Base-by-base conservation (phyloP, 1,140 invertebrate genomes). In the Drosophila navojoa region DNA sequence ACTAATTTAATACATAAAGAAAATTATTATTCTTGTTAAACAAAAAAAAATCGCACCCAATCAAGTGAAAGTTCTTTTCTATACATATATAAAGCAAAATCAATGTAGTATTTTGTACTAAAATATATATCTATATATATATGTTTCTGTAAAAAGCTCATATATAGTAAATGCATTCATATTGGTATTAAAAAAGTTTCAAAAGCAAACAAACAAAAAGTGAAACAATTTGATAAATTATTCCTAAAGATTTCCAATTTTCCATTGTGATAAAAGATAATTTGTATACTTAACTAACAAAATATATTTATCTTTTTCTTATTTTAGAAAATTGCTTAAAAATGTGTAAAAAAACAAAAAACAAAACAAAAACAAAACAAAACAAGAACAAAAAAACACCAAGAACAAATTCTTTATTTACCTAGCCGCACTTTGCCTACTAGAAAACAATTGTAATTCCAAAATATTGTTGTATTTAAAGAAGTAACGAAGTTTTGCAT, bases 251-350 rank as follows among this genome's bases (percentile, higher is more conserved):
- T 74, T 74, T 74, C 67, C 68, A 71, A 89, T 71, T 82, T 87
- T 84, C 79, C 76, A 87, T 79, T 87, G 84, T 87, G 84, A 87
- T 87, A 87, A 87, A 76, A 81, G 53, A 78, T 81, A 81, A 84
- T 82, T 79, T 82, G 76, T 84, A 79, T 77, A 62, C 59, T 82
- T 69, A 84, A 84, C 80, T 79, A 68, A 77, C 81, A 76, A 71
- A 82, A 86, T 86, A 87, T 87, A 86, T 86, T 87, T 82, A 79
- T 87, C 55, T 61, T 76, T 79, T 86, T 38, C 35, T 38, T 38
- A 38, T 38, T 38, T 73, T 78, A 72, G 80, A 76, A 86, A 77
- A 75, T 75, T 85, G 77, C 74, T 75, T 75, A 54, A 76, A 74
- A 77, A 81, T 60, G 59, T 85, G 55, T 29, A 16, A 42, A 57